These are phyloP conservation scores for Stenolophus ochropezus DNA, from an alignment of 2,888 invertebrate species.

Conservation along the genomic window DNA sequence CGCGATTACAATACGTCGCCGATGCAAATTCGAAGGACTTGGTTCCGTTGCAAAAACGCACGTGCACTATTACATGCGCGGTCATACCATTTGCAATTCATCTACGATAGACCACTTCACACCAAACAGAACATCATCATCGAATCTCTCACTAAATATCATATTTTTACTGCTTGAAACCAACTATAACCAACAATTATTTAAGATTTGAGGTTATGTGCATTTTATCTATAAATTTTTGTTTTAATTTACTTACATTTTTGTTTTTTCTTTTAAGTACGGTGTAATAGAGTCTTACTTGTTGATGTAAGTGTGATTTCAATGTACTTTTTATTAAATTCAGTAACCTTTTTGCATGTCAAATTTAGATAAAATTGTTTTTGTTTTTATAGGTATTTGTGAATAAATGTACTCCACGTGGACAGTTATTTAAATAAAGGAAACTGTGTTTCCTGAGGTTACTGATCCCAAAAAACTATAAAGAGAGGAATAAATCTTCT, in stretches of 20 bases:
- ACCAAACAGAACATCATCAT: background rate
- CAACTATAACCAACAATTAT: background rate
- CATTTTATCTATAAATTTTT: too few relatives aligned
- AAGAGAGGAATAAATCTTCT: too few relatives aligned
- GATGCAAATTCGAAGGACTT: slow-evolving; percentile 61
- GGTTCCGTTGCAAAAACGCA: slow-evolving; percentile 49
- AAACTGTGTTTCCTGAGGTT: background rate
- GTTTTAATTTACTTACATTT: too few relatives aligned
- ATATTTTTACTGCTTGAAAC: background rate
- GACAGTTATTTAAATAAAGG: background rate
- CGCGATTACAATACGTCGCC: slow-evolving; percentile 61
- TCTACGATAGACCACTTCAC: slow-evolving; percentile 7
- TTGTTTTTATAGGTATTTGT: slow-evolving; percentile 12
- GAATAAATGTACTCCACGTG: slow-evolving; percentile 25
- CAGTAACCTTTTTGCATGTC: slow-evolving; percentile 22
- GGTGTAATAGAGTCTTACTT: slow-evolving; percentile 11
- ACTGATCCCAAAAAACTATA: too few relatives aligned
- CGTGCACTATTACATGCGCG: slow-evolving; percentile 49
- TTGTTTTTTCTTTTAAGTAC: background rate
- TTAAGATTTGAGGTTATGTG: background rate
- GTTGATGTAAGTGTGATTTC: background rate
- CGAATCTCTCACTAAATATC: background rate
- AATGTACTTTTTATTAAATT: slow-evolving; percentile 43
- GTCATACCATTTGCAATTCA: slow-evolving; percentile 49
- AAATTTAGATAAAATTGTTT: slow-evolving; percentile 8